These are phyloP conservation scores for Pollenia griseotomentosa DNA, from an alignment of 2,888 invertebrate species.

Conservation along the genomic window DNA sequence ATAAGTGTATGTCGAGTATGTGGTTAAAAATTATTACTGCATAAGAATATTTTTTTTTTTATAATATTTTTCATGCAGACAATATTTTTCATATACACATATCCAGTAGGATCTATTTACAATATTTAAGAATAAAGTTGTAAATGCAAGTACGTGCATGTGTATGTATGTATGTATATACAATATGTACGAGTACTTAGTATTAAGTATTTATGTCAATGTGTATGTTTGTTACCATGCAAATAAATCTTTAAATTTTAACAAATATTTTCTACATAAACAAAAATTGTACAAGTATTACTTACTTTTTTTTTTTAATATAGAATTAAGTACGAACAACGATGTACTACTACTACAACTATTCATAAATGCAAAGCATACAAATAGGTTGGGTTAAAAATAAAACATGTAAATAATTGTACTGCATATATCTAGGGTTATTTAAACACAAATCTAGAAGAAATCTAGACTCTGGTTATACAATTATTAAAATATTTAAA, in stretches of 20 bases:
- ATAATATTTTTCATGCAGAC: slow-evolving; percentile 29
- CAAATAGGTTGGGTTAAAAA: background rate
- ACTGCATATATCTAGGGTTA: background rate
- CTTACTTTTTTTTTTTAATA: slow-evolving; percentile 21
- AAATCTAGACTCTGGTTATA: background rate
- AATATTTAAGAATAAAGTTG: background rate
- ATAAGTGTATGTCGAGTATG: background rate
- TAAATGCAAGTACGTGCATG: background rate
- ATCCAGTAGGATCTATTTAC: background rate
- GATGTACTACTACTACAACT: slow-evolving; percentile 4
- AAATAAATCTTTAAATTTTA: slow-evolving; percentile 41
- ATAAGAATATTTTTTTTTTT: slow-evolving; percentile 20
- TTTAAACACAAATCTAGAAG: background rate
- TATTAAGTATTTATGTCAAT: slow-evolving; percentile 18
- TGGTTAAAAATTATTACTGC: slow-evolving; percentile 33
- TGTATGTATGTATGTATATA: background rate
- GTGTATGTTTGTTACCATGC: slow-evolving; percentile 5
- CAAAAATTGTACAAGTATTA: slow-evolving; percentile 28
- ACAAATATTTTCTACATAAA: slow-evolving; percentile 27
- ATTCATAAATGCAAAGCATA: background rate
- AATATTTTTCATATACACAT: slow-evolving; percentile 9
- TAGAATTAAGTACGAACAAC: background rate
- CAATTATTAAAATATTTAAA: slow-evolving; percentile 26
- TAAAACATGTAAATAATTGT: slow-evolving; percentile 37
- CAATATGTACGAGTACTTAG: background rate